Base-by-base conservation (phyloP, 2,888 invertebrate genomes). In the Aplocera efformata region DNA sequence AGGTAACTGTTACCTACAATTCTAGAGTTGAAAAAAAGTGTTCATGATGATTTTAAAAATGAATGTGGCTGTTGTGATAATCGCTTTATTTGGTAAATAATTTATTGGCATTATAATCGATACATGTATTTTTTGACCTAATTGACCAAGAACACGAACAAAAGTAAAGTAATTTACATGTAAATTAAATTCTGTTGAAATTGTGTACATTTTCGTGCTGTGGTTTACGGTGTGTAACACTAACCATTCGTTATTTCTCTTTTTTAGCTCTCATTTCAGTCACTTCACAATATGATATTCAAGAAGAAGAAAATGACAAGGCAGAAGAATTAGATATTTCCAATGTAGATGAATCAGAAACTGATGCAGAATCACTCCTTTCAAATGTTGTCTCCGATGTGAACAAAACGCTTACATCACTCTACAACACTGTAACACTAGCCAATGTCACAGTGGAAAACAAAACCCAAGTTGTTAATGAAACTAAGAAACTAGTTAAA, bases 301-400 rank as follows among this genome's bases (percentile, higher is more conserved):
- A 79, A 33, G 79, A 80, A 45, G 76, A 77, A 36, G 65, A 68
- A 21, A 53, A 48, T 3, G 63, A 63, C 20, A 70, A 71, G 39
- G 60, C 63, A 11, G 60, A 62, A 33, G 78, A 79, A 13, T 53
- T 67, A 9, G 83, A 82, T 36, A 63, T 83, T 11, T 70, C 81
- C 0, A 85, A 86, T 51, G 84, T 86, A 0, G 85, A 86, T 35
- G 86, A 86, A 56, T 83, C 85, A 1, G 55, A 55, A 28, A 42
- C 50, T 21, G 46, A 52, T 13, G 46, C 50, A 30, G 84, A 85
- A 53, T 83, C 85, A 8, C 57, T 88, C 5, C 72, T 88, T 1
- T 82, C 83, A 3, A 81, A 84, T 56, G 84, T 86, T 6, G 81
- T 84, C 0, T 81, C 81, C 0, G 85, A 88, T 56, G 81, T 88